Conservation (phyloP, 1,140 invertebrate genomes). For the Maconellicoccus hirsutus region DNA sequence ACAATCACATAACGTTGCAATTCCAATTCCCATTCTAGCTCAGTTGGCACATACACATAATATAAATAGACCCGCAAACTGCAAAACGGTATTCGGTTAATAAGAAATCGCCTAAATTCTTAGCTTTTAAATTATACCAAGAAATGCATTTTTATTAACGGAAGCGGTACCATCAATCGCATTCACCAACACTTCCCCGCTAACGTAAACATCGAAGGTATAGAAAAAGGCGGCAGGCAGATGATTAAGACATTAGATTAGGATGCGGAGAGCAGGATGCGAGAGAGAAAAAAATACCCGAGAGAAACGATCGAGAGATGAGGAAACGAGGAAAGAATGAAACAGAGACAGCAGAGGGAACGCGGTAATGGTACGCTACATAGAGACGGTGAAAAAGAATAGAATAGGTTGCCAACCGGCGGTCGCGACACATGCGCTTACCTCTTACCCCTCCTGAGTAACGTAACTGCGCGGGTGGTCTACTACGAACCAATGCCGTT, state of each 20-base stretch:
- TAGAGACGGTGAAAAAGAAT: conserved; percentile 17
- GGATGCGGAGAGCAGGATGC: background rate
- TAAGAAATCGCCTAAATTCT: background rate
- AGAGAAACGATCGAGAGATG: background rate
- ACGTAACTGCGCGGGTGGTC: background rate
- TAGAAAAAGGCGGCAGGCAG: conserved; percentile 1
- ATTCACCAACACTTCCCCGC: background rate
- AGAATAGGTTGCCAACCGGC: conserved; percentile 19
- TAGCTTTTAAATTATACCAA: no score
- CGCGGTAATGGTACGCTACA: background rate
- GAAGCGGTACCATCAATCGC: conserved; percentile 6
- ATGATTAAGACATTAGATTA: conserved; percentile 9
- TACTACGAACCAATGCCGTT: conserved; percentile 17
- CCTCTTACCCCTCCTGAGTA: background rate
- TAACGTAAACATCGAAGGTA: background rate
- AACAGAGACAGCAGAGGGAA: background rate
- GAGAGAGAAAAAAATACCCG: background rate
- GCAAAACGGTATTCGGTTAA: no score
- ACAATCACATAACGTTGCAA: no score
- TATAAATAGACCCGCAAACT: no score
- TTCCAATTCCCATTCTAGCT: no score
- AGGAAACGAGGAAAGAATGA: background rate
- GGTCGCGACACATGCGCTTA: conserved; percentile 18
- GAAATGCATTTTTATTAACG: background rate
- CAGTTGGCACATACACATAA: no score